Evolutionary conservation across 1,140 invertebrate genomes (phyloP).

Genomic region (Limonius californicus): DNA sequence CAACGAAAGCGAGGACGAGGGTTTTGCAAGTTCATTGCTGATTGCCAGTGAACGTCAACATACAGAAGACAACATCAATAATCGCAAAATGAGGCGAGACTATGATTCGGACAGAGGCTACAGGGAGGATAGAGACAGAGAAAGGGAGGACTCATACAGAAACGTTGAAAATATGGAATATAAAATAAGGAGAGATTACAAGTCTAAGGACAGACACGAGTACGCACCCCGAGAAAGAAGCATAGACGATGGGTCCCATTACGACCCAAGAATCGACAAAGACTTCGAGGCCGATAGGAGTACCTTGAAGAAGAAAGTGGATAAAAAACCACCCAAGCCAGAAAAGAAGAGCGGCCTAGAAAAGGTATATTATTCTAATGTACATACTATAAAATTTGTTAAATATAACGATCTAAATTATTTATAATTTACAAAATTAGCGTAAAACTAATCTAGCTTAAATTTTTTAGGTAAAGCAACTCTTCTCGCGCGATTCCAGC

Average conservation of each 20-base stretch:
- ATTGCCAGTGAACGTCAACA: slow-evolving; percentile 63
- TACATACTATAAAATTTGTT: too few relatives aligned
- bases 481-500: slow-evolving; percentile 55
- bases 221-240: slow-evolving; percentile 59
- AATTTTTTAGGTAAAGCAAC: slow-evolving; percentile 52
- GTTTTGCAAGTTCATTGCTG: slow-evolving; percentile 59
- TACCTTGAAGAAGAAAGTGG: slow-evolving; percentile 46
- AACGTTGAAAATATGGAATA: slow-evolving; percentile 38
- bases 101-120: slow-evolving; percentile 42
- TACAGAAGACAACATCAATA: slow-evolving; percentile 56
- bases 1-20: slow-evolving; percentile 60
- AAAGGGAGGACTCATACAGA: slow-evolving; percentile 34
- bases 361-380: slow-evolving; percentile 58
- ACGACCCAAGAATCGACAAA: slow-evolving; percentile 57
- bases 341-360: slow-evolving; percentile 63
- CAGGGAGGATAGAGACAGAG: slow-evolving; percentile 25
- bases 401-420: too few relatives aligned
- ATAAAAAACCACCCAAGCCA: slow-evolving; percentile 57
- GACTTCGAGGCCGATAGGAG: slow-evolving; percentile 49
- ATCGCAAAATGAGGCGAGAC: slow-evolving; percentile 47
- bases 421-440: too few relatives aligned
- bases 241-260: slow-evolving; percentile 59
- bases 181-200: slow-evolving; percentile 34
- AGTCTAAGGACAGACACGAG: slow-evolving; percentile 45
- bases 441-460: not conserved